phyloP scores from a whole-genome alignment of 2,888 invertebrate genomes.

The Dryobotodes eremita region DNA sequence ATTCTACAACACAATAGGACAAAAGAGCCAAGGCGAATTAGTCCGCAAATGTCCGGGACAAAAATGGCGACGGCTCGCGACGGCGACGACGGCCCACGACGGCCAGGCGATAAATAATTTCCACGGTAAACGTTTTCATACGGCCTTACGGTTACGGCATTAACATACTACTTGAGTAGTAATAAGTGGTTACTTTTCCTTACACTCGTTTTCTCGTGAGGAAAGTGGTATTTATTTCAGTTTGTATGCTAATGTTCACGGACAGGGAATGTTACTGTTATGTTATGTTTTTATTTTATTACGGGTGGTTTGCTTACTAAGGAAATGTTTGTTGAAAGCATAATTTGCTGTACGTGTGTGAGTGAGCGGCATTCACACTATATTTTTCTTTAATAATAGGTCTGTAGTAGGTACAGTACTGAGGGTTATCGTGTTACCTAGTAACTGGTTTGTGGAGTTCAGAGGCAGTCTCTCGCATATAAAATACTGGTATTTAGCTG shows the following conservation, averaged over 20 bases:
- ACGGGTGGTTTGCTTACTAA: slow-evolving; percentile 7
- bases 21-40: slow-evolving; percentile 68
- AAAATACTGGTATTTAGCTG: too few relatives aligned
- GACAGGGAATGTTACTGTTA: slow-evolving; percentile 21
- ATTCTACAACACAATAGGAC: slow-evolving; percentile 73
- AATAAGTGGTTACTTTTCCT: slow-evolving; percentile 57
- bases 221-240: slow-evolving; percentile 55
- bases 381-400: background rate
- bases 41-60: slow-evolving; percentile 63
- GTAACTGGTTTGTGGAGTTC: too few relatives aligned
- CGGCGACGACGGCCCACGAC: slow-evolving; percentile 18
- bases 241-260: slow-evolving; percentile 48
- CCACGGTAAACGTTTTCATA: slow-evolving; percentile 60
- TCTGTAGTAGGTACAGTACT: too few relatives aligned
- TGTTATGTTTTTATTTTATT: slow-evolving; percentile 32
- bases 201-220: slow-evolving; percentile 40
- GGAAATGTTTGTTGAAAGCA: slow-evolving; percentile 6
- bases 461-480: too few relatives aligned
- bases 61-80: slow-evolving; percentile 55
- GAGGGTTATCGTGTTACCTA: too few relatives aligned
- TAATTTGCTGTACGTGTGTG: background rate
- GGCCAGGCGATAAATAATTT: slow-evolving; percentile 64
- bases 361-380: background rate
- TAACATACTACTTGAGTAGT: slow-evolving; percentile 57
- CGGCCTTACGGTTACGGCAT: slow-evolving; percentile 32